phyloP scores from a whole-genome alignment of 2,797 vertebrate genomes.

The Thamnophis elegans region DNA sequence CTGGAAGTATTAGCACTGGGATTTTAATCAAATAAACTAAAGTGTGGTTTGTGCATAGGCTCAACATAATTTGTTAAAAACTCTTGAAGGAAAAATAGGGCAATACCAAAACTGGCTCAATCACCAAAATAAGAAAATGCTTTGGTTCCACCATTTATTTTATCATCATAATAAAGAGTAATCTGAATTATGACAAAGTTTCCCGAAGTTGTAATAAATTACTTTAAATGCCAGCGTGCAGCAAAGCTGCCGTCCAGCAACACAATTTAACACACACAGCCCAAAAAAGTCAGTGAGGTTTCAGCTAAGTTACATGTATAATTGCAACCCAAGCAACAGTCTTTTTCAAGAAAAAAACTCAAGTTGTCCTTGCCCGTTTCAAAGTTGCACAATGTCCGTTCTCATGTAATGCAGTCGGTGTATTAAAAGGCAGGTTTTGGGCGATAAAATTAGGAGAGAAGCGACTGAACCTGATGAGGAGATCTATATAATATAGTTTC shows the following conservation, averaged over 20 bases:
- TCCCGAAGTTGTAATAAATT: background rate
- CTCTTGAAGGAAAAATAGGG: background rate
- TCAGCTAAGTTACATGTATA: background rate
- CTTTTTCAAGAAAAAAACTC: background rate
- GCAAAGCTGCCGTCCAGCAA: background rate
- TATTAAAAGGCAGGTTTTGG: background rate
- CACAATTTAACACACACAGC: background rate
- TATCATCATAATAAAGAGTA: background rate
- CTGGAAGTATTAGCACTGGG: background rate
- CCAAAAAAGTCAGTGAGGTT: background rate
- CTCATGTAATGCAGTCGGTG: background rate
- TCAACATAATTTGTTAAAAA: background rate
- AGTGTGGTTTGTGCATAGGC: background rate
- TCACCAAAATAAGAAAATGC: background rate
- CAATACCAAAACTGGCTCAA: background rate
- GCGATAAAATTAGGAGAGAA: conserved; percentile 80
- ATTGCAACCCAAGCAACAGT: background rate
- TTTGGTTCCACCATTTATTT: background rate
- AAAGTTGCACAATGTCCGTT: background rate
- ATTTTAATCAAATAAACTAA: background rate
- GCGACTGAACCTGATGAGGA: conserved; percentile 89
- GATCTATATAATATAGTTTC: conserved; percentile 86
- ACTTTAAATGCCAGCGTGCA: background rate
- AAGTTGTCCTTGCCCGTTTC: background rate
- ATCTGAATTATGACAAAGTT: background rate